Conservation (phyloP, 2,113 vertebrate species). For the Nematolebias whitei region DNA sequence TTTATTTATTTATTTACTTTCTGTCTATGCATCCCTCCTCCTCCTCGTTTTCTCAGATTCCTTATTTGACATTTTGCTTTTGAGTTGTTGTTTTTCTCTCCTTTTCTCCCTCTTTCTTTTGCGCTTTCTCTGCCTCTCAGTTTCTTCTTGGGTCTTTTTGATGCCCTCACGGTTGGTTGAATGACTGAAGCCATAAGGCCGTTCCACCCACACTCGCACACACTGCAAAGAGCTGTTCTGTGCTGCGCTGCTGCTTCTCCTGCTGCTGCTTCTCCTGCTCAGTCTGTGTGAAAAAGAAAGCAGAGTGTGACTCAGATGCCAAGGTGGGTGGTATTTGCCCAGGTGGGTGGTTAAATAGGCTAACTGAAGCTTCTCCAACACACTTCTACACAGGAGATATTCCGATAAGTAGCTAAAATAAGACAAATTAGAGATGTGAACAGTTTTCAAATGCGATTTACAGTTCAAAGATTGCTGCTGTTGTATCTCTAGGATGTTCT, state of each 20-base stretch:
- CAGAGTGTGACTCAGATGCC: conserved; percentile 80
- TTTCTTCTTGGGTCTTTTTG: conserved; percentile 67
- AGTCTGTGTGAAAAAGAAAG: conserved; percentile 73
- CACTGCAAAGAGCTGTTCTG: conserved; percentile 70
- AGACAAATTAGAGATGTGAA: conserved; percentile 72
- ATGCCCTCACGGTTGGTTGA: conserved; percentile 78
- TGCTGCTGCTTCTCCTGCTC: conserved; percentile 74
- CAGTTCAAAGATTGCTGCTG: conserved; percentile 73
- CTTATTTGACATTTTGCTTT: conserved; percentile 76
- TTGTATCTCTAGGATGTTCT: conserved; percentile 74
- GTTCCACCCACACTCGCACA: conserved; percentile 73
- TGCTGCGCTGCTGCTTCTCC: conserved; percentile 73
- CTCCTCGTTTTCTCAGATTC: conserved; percentile 71
- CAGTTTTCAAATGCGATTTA: conserved; percentile 77
- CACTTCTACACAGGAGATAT: conserved; percentile 76
- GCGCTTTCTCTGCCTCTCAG: conserved; percentile 29
- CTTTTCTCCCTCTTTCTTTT: conserved; percentile 28
- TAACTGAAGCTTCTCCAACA: conserved; percentile 75
- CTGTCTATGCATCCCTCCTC: conserved; percentile 64
- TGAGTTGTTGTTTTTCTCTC: conserved; percentile 66
- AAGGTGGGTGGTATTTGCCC: conserved; percentile 80
- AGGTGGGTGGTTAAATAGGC: conserved; percentile 83
- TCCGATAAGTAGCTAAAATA: conserved; percentile 76
- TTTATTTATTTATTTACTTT: conserved; percentile 69
- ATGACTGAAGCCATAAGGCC: conserved; percentile 79